Conservation (phyloP, 2,797 vertebrate species). For the Sternarchorhynchus goeldii region DNA sequence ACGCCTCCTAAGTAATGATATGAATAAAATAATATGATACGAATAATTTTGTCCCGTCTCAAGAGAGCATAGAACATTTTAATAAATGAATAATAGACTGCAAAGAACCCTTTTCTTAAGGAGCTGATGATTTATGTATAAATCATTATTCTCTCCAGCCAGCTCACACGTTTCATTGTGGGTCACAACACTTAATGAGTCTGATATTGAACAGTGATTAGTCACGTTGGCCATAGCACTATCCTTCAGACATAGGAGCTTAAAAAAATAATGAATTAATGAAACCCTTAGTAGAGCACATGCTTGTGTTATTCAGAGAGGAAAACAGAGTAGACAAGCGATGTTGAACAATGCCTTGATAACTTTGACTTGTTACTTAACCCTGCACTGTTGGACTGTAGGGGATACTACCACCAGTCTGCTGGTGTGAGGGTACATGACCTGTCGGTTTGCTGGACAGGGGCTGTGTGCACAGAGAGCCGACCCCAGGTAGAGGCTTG, state of each 20-base stretch:
- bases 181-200: neutral
- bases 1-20: slow-evolving; percentile 49
- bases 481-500: slow-evolving; percentile 36
- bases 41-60: slow-evolving; percentile 52
- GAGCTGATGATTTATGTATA: slow-evolving; percentile 37
- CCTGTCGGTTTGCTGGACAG: slow-evolving; percentile 33
- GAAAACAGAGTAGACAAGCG: neutral
- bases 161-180: slow-evolving; percentile 27
- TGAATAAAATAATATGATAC: slow-evolving; percentile 47
- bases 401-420: slow-evolving; percentile 32
- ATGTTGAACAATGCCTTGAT: slow-evolving; percentile 16
- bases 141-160: slow-evolving; percentile 41
- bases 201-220: neutral
- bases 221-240: no score
- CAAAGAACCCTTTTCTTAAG: slow-evolving; percentile 29
- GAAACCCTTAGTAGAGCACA: no score
- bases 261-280: no score
- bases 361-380: slow-evolving; percentile 37
- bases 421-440: slow-evolving; percentile 10
- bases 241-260: no score
- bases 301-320: no score
- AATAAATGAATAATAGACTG: slow-evolving; percentile 55
- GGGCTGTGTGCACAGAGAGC: slow-evolving; percentile 45
- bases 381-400: slow-evolving; percentile 23
- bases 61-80: slow-evolving; percentile 53